Evolutionary conservation across 2,797 vertebrate genomes (phyloP), one percentile per base, ranked within the genome.

Genomic region (Antennarius maculatus): DNA sequence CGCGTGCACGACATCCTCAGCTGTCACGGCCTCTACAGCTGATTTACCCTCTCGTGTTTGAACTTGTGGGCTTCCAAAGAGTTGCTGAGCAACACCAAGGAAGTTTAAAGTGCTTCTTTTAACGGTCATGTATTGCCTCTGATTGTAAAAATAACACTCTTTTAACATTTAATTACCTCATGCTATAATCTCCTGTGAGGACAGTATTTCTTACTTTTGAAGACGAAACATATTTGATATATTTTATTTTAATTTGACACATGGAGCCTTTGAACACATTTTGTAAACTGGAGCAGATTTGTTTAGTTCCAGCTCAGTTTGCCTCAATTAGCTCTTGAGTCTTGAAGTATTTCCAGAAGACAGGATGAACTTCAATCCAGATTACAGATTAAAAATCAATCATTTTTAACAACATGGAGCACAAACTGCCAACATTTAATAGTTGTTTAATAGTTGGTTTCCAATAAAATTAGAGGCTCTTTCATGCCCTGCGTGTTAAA

Each of bases 11-110:
- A 28, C 61, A 77, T 76, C 62, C 71, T 79, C 86, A 90, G 85
- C 88, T 92, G 88, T 90, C 82, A 80, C 78, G 29, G 79, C 71
- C 66, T 59, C 71, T 80, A 43, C 74, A 73, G 72, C 77, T 86
- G 85, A 90, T 92, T 89, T 87, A 87, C 69, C 76, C 43, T 67
- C 74, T 74, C 76, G 82, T 81, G 86, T 89, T 88, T 84, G 83
- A 87, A 79, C 83, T 62, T 49, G 77, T 43, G 43, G 39, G 54
- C 71, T 55, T 79, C 61, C 54, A 49, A 88, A 59, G 70, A 74
- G 74, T 79, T 68, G 73, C 69, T 2, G 59, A 60, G 59, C 66
- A 50, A 59, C 50, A 64, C 62, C 70, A 31, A 78, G 69, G 60
- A 78, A 82, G 68, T 69, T 18, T 70, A 77, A 61, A 45, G 59